Evolutionary conservation across 1,140 invertebrate genomes (phyloP), one percentile per base, ranked within the genome.

Genomic region (Saccostrea glomerata): DNA sequence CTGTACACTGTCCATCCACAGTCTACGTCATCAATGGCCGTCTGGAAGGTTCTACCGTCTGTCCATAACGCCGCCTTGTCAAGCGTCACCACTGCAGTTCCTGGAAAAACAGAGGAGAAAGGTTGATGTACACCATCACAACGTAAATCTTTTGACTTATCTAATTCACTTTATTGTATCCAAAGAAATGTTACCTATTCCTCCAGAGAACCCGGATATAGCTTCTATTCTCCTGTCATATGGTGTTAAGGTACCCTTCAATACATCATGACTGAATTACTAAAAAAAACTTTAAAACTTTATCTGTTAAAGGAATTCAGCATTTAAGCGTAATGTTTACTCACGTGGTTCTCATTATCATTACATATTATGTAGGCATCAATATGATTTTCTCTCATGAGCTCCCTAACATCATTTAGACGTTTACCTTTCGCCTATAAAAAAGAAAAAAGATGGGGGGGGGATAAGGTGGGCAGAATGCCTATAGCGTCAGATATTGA

Each of bases 301-400:
- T 7, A 47, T 47, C 9, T 47, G 47, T 7, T 1, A 47, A 47
- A 47, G 6, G 6, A 6, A 47, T 47, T 47, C 47, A 7, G 5
- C 47, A 47, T 7, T 47, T 0, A 47, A 3, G 47, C 47, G 47
- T 3, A 47, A 47, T 47, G 6, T 2, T 47, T 63, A 63, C 70
- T 12, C 25, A 77, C 70, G 11, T 15, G 25, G 25, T 77, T 77
- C 25, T 77, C 70, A 36, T 77, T 77, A 2, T 13, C 70, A 36
- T 77, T 77, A 77, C 70, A 77, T 15, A 77, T 77, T 40, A 77
- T 77, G 25, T 77, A 77, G 30, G 70, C 70, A 25, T 77, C 70
- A 77, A 77, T 12, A 30, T 77, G 23, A 13, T 77, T 77, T 77
- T 77, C 70, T 30, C 30, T 25, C 70, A 77, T 77, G 3, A 77